Evolutionary conservation across 2,888 invertebrate genomes (phyloP), one percentile per base, ranked within the genome.

Genomic region (Deroplatys truncata): DNA sequence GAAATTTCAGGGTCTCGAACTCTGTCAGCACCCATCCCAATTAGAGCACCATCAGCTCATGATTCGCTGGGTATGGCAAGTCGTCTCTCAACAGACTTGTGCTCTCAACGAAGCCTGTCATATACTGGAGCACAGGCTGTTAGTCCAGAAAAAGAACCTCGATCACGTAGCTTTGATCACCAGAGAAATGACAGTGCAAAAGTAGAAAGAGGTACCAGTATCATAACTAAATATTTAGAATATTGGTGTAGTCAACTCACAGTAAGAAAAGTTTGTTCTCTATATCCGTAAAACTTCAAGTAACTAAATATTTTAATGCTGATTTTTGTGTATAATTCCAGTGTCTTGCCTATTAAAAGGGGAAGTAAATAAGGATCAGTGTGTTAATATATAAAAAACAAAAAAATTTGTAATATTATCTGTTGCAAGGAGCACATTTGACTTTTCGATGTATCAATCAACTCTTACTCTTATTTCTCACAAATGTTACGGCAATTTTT

Each of bases 141-240:
- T 31, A 90, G 90, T 85, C 90, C 89, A 35, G 90, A 84, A 20
- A 89, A 84, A 31, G 89, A 89, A 88, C 86, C 88, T 35, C 84
- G 89, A 20, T 84, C 96, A n/a, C 94, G 96, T 89, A 96, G 96
- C 92, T 96, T 95, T 91, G 96, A 96, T 91, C 95, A 96, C 92
- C 95, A 95, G 90, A 93, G 94, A 28, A 94, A 94, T 90, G 93
- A 94, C 49, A 93, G 56, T 72, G 56, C 25, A 16, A 72, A 72
- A 72, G 93, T 94, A 89, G 94, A 94, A 82, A 94, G 94, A 93
- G 93, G 94, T 94, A 93, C 93, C 93, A 35, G 15, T 82, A 25
- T 3, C 20, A 31, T 13, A 25, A 86, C 31, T 82, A 86, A 16
- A 72, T 72, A 72, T 72, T 72, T 72, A 72, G 7, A 72, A 72